Evolutionary conservation across 2,888 invertebrate species (phyloP).

Genomic region (Tiliacea citrago): DNA sequence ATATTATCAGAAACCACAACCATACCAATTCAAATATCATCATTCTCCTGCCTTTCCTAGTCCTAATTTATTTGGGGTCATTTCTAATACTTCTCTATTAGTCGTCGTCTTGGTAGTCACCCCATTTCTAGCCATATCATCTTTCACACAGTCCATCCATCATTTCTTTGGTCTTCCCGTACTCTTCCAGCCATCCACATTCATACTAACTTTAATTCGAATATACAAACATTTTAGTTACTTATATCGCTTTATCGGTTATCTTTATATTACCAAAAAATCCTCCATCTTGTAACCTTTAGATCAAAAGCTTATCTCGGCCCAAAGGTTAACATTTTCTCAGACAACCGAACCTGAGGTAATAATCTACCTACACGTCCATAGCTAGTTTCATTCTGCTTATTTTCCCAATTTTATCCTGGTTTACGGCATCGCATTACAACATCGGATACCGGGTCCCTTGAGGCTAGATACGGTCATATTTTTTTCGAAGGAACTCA

Average conservation of each 20-base stretch:
- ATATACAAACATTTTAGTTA: constrained; percentile 26
- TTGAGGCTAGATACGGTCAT: constrained; percentile 44
- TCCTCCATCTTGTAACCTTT: constrained; percentile 35
- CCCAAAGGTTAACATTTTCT: constrained; percentile 45
- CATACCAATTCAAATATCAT: not conserved
- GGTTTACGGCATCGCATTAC: constrained; percentile 55
- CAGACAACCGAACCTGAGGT: constrained; percentile 26
- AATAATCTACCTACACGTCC: constrained; percentile 35
- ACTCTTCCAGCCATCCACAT: too few species aligned
- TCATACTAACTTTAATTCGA: not conserved
- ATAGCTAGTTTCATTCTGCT: constrained; percentile 41
- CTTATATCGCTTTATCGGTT: constrained; percentile 1
- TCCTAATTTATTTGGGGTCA: too few species aligned
- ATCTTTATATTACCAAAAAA: constrained; percentile 23
- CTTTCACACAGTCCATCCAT: too few species aligned
- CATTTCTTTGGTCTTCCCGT: too few species aligned
- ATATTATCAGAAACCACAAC: not conserved
- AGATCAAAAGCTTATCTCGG: constrained; percentile 43
- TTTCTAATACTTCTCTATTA: too few species aligned
- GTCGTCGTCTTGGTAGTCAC: too few species aligned
- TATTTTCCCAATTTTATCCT: constrained; percentile 59
- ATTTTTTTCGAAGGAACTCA: constrained; percentile 42
- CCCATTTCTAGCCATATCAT: too few species aligned
- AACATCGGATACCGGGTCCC: constrained; percentile 44
- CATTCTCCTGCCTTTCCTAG: too few species aligned